A percentile compares a stretch with the other conserved stretches of the same genome.
phyloP scores from a whole-genome alignment of 2,888 invertebrate genomes.

The Sphecodes monilicornis region DNA sequence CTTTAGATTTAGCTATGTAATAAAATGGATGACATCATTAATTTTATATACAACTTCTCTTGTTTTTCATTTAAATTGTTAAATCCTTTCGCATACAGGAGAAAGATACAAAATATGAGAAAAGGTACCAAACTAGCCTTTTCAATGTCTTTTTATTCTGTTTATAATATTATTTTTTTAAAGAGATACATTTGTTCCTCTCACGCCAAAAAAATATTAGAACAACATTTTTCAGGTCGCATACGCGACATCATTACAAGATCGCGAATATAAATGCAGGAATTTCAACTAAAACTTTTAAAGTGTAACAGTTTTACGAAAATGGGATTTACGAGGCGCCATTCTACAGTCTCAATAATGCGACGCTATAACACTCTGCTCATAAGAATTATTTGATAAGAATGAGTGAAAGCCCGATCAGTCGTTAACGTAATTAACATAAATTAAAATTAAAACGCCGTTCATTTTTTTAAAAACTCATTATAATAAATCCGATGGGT shows the following conservation, averaged over 20 bases:
- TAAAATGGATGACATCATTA: no score
- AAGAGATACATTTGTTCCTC: not conserved
- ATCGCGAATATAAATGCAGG: not conserved
- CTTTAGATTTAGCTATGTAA: no score
- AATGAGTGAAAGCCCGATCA: not conserved
- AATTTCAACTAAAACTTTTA: not conserved
- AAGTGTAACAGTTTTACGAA: not conserved
- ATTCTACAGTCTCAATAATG: not conserved
- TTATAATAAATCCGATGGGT: not conserved
- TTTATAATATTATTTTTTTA: not conserved
- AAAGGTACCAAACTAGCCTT: no score
- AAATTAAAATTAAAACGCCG: constrained; percentile 1
- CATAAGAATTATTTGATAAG: not conserved
- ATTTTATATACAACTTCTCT: not conserved
- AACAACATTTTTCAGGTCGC: not conserved
- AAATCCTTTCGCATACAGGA: not conserved
- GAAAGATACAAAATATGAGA: no score
- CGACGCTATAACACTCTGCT: not conserved
- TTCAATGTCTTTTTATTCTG: not conserved
- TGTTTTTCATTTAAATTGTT: not conserved
- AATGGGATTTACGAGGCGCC: not conserved
- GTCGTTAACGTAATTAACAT: not conserved
- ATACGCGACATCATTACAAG: not conserved
- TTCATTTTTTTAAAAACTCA: not conserved
- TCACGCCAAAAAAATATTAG: not conserved